phyloP scores from a whole-genome alignment of 2,113 vertebrate species.

The Misgurnus mizolepis region DNA sequence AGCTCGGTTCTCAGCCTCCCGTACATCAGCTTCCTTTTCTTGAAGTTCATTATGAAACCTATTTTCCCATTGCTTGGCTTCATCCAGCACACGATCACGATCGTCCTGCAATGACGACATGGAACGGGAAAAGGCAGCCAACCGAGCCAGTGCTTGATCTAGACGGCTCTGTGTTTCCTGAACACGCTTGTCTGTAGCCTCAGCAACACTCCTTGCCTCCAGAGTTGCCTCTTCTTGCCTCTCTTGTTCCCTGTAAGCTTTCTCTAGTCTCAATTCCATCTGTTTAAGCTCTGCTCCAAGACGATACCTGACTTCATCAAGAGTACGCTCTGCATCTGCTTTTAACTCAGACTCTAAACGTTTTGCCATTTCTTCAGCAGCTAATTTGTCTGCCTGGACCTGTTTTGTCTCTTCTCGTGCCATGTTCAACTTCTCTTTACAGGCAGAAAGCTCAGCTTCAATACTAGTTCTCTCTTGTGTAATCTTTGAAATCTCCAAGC shows the following conservation, averaged over 20 bases:
- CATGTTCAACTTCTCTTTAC: slow-evolving; percentile 78
- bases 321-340: slow-evolving; percentile 82
- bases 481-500: slow-evolving; percentile 67
- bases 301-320: slow-evolving; percentile 83
- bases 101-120: slow-evolving; percentile 98
- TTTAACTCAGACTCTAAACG: slow-evolving; percentile 76
- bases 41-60: slow-evolving; percentile 85
- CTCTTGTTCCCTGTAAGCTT: slow-evolving; percentile 76
- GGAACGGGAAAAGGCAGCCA: slow-evolving; percentile 90
- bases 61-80: slow-evolving; percentile 89
- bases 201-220: slow-evolving; percentile 72
- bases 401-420: slow-evolving; percentile 79
- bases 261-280: slow-evolving; percentile 82
- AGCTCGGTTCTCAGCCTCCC: slow-evolving; percentile 77
- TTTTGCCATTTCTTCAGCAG: slow-evolving; percentile 67
- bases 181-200: slow-evolving; percentile 74
- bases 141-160: slow-evolving; percentile 85
- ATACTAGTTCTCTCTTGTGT: slow-evolving; percentile 71
- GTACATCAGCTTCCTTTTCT: slow-evolving; percentile 87
- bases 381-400: slow-evolving; percentile 75
- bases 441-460: slow-evolving; percentile 76
- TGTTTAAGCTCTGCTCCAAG: slow-evolving; percentile 82
- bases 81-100: slow-evolving; percentile 89
- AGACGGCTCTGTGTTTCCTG: slow-evolving; percentile 81
- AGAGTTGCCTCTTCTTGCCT: slow-evolving; percentile 71